Evolutionary conservation across 2,888 invertebrate genomes (phyloP).

Genomic region (Pseudolycoriella hygida): DNA sequence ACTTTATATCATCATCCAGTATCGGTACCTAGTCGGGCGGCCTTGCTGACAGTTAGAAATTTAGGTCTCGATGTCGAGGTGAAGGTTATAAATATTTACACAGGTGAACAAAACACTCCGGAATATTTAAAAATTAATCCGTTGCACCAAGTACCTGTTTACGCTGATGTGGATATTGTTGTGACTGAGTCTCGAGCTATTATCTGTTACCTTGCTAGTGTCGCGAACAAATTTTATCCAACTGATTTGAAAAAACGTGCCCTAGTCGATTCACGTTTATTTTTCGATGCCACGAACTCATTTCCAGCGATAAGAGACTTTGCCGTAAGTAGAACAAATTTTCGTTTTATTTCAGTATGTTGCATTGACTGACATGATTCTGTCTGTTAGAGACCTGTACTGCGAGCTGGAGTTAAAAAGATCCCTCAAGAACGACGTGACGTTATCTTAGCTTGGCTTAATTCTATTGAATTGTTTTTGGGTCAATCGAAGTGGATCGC

Average conservation of each 20-base stretch:
- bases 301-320: conserved; percentile 44
- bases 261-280: conserved; percentile 40
- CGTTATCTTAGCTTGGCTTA: conserved; percentile 38
- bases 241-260: conserved; percentile 37
- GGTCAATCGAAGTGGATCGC: conserved; percentile 25
- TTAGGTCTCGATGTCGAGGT: conserved; percentile 36
- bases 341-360: neutral
- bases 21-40: conserved; percentile 43
- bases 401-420: conserved; percentile 38
- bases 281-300: conserved; percentile 42
- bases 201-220: conserved; percentile 35
- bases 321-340: conserved; percentile 29
- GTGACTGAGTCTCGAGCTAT: conserved; percentile 54
- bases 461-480: conserved; percentile 22
- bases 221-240: conserved; percentile 39
- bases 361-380: neutral
- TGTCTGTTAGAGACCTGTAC: conserved; percentile 36
- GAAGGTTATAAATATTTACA: conserved; percentile 23
- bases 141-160: conserved; percentile 47
- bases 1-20: conserved; percentile 41
- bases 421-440: conserved; percentile 34
- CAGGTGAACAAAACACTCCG: conserved; percentile 38
- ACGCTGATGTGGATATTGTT: conserved; percentile 45
- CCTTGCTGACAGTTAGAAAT: conserved; percentile 38
- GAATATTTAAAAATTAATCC: conserved; percentile 43